Conservation (phyloP, 2,797 vertebrate genomes). For the Tenualosa ilisha region DNA sequence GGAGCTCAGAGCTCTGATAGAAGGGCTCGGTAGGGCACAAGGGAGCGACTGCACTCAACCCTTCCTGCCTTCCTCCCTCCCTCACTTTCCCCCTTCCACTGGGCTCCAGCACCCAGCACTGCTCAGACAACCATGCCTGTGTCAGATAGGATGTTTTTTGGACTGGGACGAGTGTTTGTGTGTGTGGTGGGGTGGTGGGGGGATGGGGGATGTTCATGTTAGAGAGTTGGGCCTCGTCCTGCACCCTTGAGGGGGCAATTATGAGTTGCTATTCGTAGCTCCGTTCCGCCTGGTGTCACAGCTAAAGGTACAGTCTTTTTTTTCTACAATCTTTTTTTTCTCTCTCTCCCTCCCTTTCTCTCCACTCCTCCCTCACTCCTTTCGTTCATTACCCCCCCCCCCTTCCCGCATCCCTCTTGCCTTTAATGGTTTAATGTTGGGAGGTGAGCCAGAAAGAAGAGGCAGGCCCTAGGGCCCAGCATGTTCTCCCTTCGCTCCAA, state of each 20-base stretch:
- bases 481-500: not conserved
- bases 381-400: not conserved
- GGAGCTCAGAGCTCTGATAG: not conserved
- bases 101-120: not conserved
- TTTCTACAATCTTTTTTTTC: not conserved
- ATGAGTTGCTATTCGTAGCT: conserved; percentile 31
- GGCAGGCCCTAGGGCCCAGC: not conserved
- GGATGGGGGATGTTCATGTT: not conserved
- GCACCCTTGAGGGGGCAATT: conserved; percentile 38
- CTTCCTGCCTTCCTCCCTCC: not conserved
- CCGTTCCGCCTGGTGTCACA: conserved; percentile 25
- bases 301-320: conserved; percentile 26
- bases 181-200: not conserved
- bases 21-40: not conserved
- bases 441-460: conserved; percentile 15
- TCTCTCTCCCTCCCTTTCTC: too few relatives aligned
- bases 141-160: conserved; percentile 12
- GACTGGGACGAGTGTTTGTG: too few relatives aligned
- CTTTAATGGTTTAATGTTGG: conserved; percentile 39
- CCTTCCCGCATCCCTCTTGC: conserved; percentile 1
- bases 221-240: not conserved
- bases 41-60: not conserved
- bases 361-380: too few relatives aligned
- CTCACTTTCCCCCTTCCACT: too few relatives aligned
- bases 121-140: not conserved